These are phyloP conservation scores for Oryzias dopingdopingensis DNA, from an alignment of 2,797 vertebrate genomes.

Conservation along the genomic window DNA sequence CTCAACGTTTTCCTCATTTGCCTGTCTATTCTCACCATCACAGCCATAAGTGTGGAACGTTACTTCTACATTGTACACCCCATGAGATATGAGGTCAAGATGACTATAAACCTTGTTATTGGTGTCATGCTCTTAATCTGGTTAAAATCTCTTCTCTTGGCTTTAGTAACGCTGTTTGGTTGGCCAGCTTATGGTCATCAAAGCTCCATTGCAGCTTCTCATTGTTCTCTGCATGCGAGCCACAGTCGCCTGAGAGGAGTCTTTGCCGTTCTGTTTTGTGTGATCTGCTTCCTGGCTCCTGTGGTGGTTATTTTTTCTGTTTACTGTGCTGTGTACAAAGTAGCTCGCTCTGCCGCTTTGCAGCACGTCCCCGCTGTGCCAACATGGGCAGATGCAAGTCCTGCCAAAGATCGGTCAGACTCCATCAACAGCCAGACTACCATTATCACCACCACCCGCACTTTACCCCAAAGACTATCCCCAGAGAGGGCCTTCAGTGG, in stretches of 20 bases:
- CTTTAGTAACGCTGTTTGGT: constrained; percentile 83
- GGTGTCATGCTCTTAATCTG: constrained; percentile 84
- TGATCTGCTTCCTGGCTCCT: constrained; percentile 86
- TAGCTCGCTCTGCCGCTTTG: constrained; percentile 86
- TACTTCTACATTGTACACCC: constrained; percentile 95
- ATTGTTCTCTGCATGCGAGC: constrained; percentile 87
- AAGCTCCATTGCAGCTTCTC: constrained; percentile 86
- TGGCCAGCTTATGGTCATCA: constrained; percentile 83
- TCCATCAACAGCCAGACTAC: constrained; percentile 89
- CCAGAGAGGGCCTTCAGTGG: constrained; percentile 82
- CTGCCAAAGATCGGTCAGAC: constrained; percentile 79
- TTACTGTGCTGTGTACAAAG: constrained; percentile 87
- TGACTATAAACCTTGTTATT: constrained; percentile 84
- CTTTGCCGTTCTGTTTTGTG: constrained; percentile 88
- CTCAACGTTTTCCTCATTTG: constrained; percentile 90
- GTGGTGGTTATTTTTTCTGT: constrained; percentile 85
- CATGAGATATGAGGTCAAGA: constrained; percentile 88
- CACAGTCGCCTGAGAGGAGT: constrained; percentile 82
- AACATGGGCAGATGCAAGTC: constrained; percentile 65
- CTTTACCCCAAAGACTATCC: constrained; percentile 75
- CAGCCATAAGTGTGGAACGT: constrained; percentile 88
- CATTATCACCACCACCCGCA: constrained; percentile 78
- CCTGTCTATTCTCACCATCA: constrained; percentile 89
- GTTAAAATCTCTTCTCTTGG: constrained; percentile 84
- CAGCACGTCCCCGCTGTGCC: constrained; percentile 73